Conservation (phyloP, 2,797 vertebrate species). For the Limnodromus scolopaceus region DNA sequence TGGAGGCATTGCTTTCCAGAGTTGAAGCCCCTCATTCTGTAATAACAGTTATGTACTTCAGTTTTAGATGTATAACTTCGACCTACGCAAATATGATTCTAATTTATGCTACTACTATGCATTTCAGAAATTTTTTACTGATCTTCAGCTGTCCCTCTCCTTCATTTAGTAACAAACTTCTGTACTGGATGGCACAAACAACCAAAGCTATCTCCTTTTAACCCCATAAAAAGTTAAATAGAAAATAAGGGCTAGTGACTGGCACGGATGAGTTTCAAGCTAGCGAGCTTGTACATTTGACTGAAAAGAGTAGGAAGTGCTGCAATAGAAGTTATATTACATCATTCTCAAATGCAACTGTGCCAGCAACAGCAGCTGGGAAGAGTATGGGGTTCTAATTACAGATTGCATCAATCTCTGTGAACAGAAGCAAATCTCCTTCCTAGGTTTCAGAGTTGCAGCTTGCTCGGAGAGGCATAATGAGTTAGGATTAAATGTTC, state of each 20-base stretch:
- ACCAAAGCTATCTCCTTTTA: not conserved
- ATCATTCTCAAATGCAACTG: slow-evolving; percentile 64
- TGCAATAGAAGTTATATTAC: slow-evolving; percentile 46
- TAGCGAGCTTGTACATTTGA: not conserved
- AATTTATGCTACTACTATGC: not conserved
- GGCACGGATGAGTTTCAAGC: not conserved
- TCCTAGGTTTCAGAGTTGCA: slow-evolving; percentile 52
- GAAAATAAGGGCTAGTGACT: not conserved
- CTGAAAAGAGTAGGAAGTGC: slow-evolving; percentile 64
- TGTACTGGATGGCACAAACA: not conserved
- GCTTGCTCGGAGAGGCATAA: slow-evolving; percentile 63
- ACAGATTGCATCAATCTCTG: slow-evolving; percentile 69
- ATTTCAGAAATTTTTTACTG: not conserved
- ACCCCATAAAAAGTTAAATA: not conserved
- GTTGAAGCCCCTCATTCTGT: not conserved
- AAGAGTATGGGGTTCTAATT: slow-evolving; percentile 72
- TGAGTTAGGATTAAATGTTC: slow-evolving; percentile 69
- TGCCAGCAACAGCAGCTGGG: slow-evolving; percentile 71
- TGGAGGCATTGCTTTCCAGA: not conserved
- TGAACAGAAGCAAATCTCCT: slow-evolving; percentile 63
- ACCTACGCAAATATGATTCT: not conserved
- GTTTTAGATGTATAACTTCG: not conserved
- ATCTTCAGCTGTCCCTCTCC: not conserved
- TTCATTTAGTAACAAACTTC: not conserved
- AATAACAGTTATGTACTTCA: not conserved